These are phyloP conservation scores for Zootermopsis nevadensis DNA, from an alignment of 2,888 invertebrate genomes.

Conservation along the genomic window DNA sequence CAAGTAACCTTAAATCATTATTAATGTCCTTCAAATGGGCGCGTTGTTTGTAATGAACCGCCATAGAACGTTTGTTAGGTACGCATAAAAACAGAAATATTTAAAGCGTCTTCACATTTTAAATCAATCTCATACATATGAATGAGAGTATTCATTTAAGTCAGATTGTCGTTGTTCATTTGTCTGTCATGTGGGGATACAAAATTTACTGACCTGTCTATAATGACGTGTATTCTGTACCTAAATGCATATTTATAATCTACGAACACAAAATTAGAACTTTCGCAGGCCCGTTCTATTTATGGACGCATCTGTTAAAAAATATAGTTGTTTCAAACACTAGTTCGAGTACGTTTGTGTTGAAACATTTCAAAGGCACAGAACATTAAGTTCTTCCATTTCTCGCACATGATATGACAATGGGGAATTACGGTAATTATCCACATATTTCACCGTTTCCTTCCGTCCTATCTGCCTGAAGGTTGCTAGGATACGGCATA, in stretches of 20 bases:
- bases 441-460: too few species aligned
- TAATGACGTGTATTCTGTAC: neutral
- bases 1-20: neutral
- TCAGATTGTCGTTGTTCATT: neutral
- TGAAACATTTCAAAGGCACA: too few species aligned
- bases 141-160: neutral
- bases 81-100: neutral
- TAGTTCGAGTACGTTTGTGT: neutral
- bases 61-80: too few species aligned
- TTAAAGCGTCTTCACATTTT: neutral
- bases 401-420: too few species aligned
- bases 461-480: too few species aligned
- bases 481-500: too few species aligned
- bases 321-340: neutral
- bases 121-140: neutral
- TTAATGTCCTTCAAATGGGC: neutral
- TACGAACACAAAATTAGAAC: neutral
- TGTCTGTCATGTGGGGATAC: neutral
- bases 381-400: too few species aligned
- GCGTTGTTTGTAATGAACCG: neutral
- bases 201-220: neutral
- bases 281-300: neutral
- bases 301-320: neutral
- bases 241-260: neutral
- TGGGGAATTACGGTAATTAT: too few species aligned